Evolutionary conservation across 2,888 invertebrate genomes (phyloP), one percentile per base, ranked within the genome.

Genomic region (Gymnoscelis rufifasciata): DNA sequence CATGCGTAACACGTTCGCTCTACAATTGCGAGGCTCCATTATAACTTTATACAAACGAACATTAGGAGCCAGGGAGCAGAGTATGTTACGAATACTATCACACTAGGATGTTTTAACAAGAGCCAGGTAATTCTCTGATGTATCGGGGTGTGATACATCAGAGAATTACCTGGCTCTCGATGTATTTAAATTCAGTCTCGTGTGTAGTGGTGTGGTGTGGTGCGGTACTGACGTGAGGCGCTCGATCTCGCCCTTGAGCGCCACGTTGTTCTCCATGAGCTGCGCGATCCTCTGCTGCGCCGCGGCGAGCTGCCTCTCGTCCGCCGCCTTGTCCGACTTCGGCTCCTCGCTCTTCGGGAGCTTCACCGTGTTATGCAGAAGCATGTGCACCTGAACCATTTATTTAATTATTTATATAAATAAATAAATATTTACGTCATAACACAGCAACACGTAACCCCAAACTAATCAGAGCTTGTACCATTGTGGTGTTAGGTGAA

Each of bases 201-300:
- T 26, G 7, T 26, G 26, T 26, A 6, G 8, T 6, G 26, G 26
- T 26, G 7, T 26, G 26, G n/a, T 13, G 7, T 26, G 3, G 8
- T 26, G 26, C 8, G 8, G 31, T 1, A 64, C 76, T 66, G 52
- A 87, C 87, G 84, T 87, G 7, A 86, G 74, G 36, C 87, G 68
- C 12, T 87, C 86, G 6, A 71, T 79, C 57, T 78, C 89, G 51
- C 39, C 83, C 78, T 84, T 91, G 57, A 83, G 78, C 33, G 75
- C 63, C 55, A 66, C 68, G 56, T 88, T 91, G 19, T 80, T 80
- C 47, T 90, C 90, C 0, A 88, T 84, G 26, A 90, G 71, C 47
- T 90, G 90, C 0, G 79, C 10, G 14, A 88, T 79, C 39, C 84
- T 80, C 54, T 79, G 84, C 57, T 90, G 88, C 14, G 90, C 52